Conservation (phyloP, 2,113 vertebrate species). For the Xenopus laevis region DNA sequence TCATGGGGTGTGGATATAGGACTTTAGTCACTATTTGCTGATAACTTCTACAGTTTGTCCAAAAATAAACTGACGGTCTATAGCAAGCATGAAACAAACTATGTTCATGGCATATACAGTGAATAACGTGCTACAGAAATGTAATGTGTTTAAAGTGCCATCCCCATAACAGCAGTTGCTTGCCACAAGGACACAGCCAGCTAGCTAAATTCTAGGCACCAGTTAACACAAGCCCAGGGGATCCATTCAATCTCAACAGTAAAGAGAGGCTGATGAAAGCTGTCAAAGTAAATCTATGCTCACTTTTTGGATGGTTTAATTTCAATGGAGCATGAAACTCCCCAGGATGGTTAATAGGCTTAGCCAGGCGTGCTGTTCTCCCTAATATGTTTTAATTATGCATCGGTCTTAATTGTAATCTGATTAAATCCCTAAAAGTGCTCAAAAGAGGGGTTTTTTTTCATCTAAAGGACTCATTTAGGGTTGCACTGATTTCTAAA, state of each 20-base stretch:
- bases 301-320: constrained; percentile 71
- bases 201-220: constrained; percentile 37
- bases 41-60: not conserved
- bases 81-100: too few species aligned
- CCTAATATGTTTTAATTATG: constrained; percentile 71
- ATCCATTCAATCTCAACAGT: constrained; percentile 49
- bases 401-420: constrained; percentile 66
- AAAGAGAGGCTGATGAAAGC: constrained; percentile 56
- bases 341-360: constrained; percentile 67
- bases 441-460: constrained; percentile 50
- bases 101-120: too few species aligned
- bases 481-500: constrained; percentile 53
- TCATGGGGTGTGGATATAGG: constrained; percentile 6
- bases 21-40: not conserved
- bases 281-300: constrained; percentile 67
- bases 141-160: constrained; percentile 3
- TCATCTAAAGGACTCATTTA: constrained; percentile 39
- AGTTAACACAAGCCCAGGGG: constrained; percentile 51
- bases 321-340: constrained; percentile 68
- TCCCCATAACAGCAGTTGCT: not conserved
- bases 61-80: too few species aligned
- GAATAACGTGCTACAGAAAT: not conserved
- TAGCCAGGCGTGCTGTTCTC: constrained; percentile 64
- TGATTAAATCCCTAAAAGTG: constrained; percentile 62
- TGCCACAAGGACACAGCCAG: constrained; percentile 33